Conservation (phyloP, 2,797 vertebrate species). For the Arctocebus calabarensis region DNA sequence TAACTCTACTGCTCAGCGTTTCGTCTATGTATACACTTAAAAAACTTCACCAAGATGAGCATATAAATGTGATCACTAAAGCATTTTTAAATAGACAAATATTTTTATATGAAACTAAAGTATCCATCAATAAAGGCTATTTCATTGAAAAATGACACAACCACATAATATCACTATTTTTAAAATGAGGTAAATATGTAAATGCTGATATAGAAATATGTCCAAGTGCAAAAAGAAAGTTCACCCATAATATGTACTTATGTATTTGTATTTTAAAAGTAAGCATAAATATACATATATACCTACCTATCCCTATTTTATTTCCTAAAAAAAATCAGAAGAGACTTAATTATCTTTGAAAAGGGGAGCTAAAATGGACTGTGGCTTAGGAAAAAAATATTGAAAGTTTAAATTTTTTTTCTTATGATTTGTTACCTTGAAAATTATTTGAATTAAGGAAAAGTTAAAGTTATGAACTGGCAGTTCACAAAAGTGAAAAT, state of each 20-base stretch:
- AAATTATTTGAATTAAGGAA: slow-evolving; percentile 44
- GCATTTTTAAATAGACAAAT: not conserved
- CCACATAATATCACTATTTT: not conserved
- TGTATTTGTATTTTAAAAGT: not conserved
- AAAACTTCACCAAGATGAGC: not conserved
- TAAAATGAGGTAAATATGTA: not conserved
- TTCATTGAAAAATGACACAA: slow-evolving; percentile 34
- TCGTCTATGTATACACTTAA: not conserved
- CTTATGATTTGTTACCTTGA: slow-evolving; percentile 27
- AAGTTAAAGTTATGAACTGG: slow-evolving; percentile 21
- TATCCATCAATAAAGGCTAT: not conserved
- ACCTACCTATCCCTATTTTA: not conserved
- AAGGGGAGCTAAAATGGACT: not conserved
- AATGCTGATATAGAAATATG: slow-evolving; percentile 38
- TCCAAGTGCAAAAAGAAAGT: not conserved
- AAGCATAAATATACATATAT: not conserved
- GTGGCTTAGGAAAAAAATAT: not conserved
- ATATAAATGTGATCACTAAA: not conserved
- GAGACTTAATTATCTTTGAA: not conserved
- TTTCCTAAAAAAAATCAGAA: slow-evolving; percentile 30
- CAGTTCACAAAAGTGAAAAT: slow-evolving; percentile 43
- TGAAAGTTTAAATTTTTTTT: slow-evolving; percentile 48
- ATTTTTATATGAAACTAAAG: not conserved
- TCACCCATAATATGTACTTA: not conserved
- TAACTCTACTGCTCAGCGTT: not conserved